A percentile compares a stretch with the other conserved stretches of the same genome.
Evolutionary conservation across 2,797 vertebrate genomes (phyloP).

Genomic region (Coranthus polyacanthus): DNA sequence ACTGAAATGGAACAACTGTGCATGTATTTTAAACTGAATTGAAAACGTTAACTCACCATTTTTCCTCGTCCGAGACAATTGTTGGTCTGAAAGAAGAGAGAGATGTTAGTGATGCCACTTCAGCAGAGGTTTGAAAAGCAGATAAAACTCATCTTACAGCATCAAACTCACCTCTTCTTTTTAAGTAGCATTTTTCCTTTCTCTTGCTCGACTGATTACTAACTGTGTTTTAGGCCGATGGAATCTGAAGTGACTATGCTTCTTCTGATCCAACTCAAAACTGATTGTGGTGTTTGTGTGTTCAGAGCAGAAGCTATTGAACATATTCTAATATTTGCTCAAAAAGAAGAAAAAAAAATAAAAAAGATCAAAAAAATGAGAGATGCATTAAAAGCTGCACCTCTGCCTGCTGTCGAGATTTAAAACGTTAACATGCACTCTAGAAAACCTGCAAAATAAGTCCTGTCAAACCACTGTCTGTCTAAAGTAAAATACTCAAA

Average conservation of each 20-base stretch:
- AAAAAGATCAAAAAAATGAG: slow-evolving; percentile 53
- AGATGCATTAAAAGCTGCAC: slow-evolving; percentile 72
- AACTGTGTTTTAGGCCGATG: slow-evolving; percentile 80
- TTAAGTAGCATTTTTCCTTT: slow-evolving; percentile 82
- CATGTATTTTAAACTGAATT: background rate
- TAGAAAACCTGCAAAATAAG: slow-evolving; percentile 33
- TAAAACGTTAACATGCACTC: slow-evolving; percentile 38
- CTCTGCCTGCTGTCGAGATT: slow-evolving; percentile 15
- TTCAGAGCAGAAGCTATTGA: slow-evolving; percentile 77
- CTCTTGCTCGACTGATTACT: slow-evolving; percentile 63
- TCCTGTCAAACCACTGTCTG: slow-evolving; percentile 28
- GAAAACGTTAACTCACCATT: slow-evolving; percentile 79
- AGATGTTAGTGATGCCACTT: slow-evolving; percentile 31
- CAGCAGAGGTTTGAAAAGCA: background rate
- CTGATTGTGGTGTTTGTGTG: slow-evolving; percentile 63
- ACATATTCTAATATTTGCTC: slow-evolving; percentile 80
- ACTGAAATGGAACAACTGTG: background rate
- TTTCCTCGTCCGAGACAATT: slow-evolving; percentile 84
- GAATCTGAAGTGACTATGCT: slow-evolving; percentile 73
- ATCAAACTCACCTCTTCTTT: slow-evolving; percentile 69
- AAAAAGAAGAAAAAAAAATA: slow-evolving; percentile 10
- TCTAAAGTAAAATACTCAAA: slow-evolving; percentile 14
- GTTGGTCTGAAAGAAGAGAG: slow-evolving; percentile 75
- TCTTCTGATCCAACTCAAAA: slow-evolving; percentile 75
- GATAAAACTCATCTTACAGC: slow-evolving; percentile 9